These are phyloP conservation scores for Calcarius lapponicus DNA, from an alignment of 2,797 vertebrate genomes.

Conservation along the genomic window DNA sequence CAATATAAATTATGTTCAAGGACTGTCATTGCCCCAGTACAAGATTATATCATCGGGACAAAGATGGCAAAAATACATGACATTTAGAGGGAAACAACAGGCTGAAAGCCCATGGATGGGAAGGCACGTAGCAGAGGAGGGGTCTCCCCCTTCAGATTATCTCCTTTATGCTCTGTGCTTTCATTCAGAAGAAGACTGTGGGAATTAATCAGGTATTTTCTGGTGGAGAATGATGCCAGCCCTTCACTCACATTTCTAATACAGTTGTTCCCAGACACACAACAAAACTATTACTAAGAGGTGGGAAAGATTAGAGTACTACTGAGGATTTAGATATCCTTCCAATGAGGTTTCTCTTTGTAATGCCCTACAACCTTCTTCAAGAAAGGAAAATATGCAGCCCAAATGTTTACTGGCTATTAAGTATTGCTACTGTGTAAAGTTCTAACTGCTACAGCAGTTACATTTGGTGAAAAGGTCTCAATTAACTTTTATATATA, in stretches of 20 bases:
- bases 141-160: fast-evolving
- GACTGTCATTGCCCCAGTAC: neutral
- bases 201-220: neutral
- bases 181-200: neutral
- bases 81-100: neutral
- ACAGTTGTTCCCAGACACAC: neutral
- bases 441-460: neutral
- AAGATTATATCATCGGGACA: neutral
- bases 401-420: neutral
- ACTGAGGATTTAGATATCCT: neutral
- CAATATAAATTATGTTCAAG: neutral
- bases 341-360: neutral
- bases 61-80: neutral
- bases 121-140: neutral
- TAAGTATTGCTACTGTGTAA: neutral
- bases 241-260: neutral
- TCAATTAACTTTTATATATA: neutral
- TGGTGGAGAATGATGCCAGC: neutral
- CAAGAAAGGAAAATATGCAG: neutral
- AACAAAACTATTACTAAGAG: neutral
- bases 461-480: neutral
- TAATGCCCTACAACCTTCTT: neutral
- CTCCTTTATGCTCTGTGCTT: neutral
- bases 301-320: neutral
- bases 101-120: neutral